Conservation (phyloP, 2,888 invertebrate species). For the Cantharis nigra region DNA sequence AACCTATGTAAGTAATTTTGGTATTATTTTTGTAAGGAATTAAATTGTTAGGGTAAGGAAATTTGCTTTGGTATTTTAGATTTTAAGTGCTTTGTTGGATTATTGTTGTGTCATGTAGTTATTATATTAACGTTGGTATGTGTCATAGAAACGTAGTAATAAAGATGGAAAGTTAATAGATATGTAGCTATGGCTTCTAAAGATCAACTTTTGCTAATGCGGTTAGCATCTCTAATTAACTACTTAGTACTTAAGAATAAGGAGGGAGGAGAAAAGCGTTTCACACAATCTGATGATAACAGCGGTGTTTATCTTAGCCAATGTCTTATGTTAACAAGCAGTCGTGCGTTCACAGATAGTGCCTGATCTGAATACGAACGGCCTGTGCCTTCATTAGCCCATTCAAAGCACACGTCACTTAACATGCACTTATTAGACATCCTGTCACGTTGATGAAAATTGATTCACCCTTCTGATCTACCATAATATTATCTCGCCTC, state of each 20-base stretch:
- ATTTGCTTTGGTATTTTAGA: neutral
- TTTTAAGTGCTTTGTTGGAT: neutral
- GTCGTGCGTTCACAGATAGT: slow-evolving; percentile 33
- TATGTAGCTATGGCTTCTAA: neutral
- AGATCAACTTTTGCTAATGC: neutral
- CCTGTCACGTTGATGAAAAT: slow-evolving; percentile 45
- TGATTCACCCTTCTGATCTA: slow-evolving; percentile 42
- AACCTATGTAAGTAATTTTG: neutral
- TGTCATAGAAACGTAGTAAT: neutral
- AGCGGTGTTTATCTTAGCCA: slow-evolving; percentile 29
- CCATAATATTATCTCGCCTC: slow-evolving; percentile 42
- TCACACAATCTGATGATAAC: slow-evolving; percentile 28
- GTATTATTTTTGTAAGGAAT: neutral
- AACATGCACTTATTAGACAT: slow-evolving; percentile 43
- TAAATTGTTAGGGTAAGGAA: neutral
- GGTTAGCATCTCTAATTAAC: slow-evolving; percentile 27
- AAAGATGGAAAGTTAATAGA: neutral
- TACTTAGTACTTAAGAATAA: slow-evolving; percentile 25
- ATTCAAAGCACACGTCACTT: slow-evolving; percentile 38
- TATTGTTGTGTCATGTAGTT: neutral
- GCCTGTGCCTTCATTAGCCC: slow-evolving; percentile 29
- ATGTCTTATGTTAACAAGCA: slow-evolving; percentile 34
- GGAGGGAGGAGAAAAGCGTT: slow-evolving; percentile 14
- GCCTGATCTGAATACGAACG: slow-evolving; percentile 33
- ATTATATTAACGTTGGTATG: neutral